These are phyloP conservation scores for Laticauda colubrina DNA, from an alignment of 2,113 vertebrate species.

Conservation along the genomic window DNA sequence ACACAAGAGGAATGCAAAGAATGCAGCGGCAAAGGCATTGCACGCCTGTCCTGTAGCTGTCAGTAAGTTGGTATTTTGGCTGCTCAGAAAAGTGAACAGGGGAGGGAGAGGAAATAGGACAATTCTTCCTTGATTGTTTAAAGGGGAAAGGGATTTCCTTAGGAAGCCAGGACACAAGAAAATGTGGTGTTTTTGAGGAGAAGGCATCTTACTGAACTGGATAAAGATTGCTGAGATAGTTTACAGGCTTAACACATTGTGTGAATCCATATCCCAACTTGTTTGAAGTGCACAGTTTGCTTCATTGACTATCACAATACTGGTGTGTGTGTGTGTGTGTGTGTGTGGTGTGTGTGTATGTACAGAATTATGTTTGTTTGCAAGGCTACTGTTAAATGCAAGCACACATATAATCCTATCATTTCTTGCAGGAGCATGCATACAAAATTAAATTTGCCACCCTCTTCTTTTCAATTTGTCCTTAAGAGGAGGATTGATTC, in stretches of 20 bases:
- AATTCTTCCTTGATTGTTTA: neutral
- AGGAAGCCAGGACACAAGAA: constrained; percentile 7
- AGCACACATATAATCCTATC: neutral
- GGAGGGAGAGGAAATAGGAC: neutral
- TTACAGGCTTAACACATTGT: neutral
- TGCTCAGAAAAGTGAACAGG: neutral
- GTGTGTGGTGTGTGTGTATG: too few species aligned
- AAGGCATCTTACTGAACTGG: neutral
- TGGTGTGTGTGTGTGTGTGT: neutral
- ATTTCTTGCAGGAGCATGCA: neutral
- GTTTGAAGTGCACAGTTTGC: neutral
- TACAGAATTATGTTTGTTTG: neutral
- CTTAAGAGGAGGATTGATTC: neutral
- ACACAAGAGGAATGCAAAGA: constrained; percentile 8
- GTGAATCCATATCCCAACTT: neutral
- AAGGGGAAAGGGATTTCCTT: constrained; percentile 10
- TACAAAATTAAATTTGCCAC: neutral
- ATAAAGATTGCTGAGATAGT: neutral
- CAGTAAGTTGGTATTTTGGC: neutral
- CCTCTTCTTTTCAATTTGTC: neutral
- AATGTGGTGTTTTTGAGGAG: neutral
- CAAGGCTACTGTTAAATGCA: neutral
- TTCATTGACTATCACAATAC: neutral
- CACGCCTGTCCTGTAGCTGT: neutral
- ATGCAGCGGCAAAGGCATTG: neutral